Base-by-base conservation (phyloP, 2,113 vertebrate genomes). In the Microtus richardsoni region DNA sequence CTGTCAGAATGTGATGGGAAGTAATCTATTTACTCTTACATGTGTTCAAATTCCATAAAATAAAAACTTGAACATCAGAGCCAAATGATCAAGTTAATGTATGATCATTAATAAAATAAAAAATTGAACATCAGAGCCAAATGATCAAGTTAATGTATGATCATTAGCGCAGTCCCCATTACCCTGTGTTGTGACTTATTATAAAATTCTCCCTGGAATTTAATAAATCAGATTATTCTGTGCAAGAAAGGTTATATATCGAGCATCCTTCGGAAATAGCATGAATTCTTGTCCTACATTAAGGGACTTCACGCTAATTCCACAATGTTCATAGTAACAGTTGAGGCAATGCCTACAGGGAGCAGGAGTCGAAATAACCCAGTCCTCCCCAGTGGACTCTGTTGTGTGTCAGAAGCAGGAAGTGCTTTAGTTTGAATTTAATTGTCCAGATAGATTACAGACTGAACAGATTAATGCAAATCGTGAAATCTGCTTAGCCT, bases 391-490 rank as follows among this genome's bases (percentile, higher is more conserved):
- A 39, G 4, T 74, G 9, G 7, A 68, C 49, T 70, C 88, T 74
- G 73, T 22, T 75, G 4, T 92, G 0, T 80, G 30, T 92, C 47
- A 70, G 36, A 8, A 97, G 21, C 24, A 70, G 16, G 52, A 92
- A 77, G 84, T 74, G 82, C 54, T 96, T 93, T 92, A 70, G 66
- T 88, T 58, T 95, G 36, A 77, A 68, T 66, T 93, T 93, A 88
- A 86, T 91, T 94, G 78, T 86, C 74, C 54, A 21, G 19, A 47
- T 86, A 44, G 33, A 11, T 26, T 84, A 71, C 52, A 75, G 7
- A 60, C 52, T 93, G 36, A 54, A 21, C 30, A 79, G 49, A 87
- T 30, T 75, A 30, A 91, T 5, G 9, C 36, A 52, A 8, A 47
- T 44, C 83, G n/a, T 82, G 77, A 80, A 62, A 73, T 94, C 44